Conservation (phyloP, 2,888 invertebrate genomes). For the Melanotus villosus region DNA sequence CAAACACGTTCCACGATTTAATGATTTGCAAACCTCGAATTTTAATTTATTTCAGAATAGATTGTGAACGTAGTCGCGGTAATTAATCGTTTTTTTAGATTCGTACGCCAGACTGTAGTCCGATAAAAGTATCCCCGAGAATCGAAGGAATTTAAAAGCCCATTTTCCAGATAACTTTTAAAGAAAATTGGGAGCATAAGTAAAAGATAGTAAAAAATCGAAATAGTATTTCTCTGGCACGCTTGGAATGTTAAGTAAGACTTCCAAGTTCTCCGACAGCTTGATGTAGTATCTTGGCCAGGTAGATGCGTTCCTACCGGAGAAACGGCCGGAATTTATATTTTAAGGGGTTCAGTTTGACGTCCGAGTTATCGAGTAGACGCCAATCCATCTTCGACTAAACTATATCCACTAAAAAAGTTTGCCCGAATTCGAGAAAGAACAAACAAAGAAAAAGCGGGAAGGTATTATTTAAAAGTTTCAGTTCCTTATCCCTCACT, state of each 20-base stretch:
- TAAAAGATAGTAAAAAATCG: constrained; percentile 48
- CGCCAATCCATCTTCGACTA: constrained; percentile 46
- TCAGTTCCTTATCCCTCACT: background rate
- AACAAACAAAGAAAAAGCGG: constrained; percentile 27
- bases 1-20: constrained; percentile 17
- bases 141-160: constrained; percentile 19
- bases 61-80: constrained; percentile 5
- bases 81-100: constrained; percentile 10
- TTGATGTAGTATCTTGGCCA: constrained; percentile 61
- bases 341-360: constrained; percentile 56
- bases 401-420: constrained; percentile 44
- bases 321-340: constrained; percentile 56
- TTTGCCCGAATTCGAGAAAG: constrained; percentile 23
- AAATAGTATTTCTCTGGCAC: constrained; percentile 49
- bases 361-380: constrained; percentile 53
- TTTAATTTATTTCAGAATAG: constrained; percentile 7
- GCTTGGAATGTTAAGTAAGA: constrained; percentile 58
- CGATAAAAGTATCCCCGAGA: constrained; percentile 19
- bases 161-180: constrained; percentile 32
- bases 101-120: background rate
- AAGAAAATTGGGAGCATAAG: constrained; percentile 37
- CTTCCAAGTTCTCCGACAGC: constrained; percentile 60
- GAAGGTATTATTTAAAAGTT: constrained; percentile 27
- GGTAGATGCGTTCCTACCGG: constrained; percentile 51
- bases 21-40: constrained; percentile 24